Evolutionary conservation across 2,888 invertebrate species (phyloP).

Genomic region (Geotrupes spiniger): DNA sequence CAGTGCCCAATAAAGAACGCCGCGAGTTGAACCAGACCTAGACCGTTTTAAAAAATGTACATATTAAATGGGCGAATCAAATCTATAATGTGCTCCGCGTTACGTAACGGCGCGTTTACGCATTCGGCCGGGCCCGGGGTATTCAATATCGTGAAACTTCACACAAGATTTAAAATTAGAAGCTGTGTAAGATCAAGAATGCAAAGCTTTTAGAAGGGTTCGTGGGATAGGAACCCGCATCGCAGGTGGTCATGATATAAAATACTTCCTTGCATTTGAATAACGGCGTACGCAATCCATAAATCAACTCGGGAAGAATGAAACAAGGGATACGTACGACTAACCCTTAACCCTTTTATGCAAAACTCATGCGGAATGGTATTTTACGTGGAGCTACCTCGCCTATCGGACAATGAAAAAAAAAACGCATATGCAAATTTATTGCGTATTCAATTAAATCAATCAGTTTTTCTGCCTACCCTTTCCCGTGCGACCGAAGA

Average conservation of each 20-base stretch:
- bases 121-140: not conserved
- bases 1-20: too few relatives aligned
- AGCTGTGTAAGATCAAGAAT: conserved; percentile 16
- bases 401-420: conserved; percentile 19
- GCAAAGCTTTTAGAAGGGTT: conserved; percentile 23
- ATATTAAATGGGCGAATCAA: too few relatives aligned
- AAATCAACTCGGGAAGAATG: conserved; percentile 35
- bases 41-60: too few relatives aligned
- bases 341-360: conserved; percentile 33
- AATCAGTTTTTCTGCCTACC: conserved; percentile 28
- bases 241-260: conserved; percentile 41
- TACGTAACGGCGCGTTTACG: not conserved
- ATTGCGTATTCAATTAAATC: conserved; percentile 28
- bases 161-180: conserved; percentile 7
- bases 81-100: too few relatives aligned
- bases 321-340: conserved; percentile 30
- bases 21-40: too few relatives aligned
- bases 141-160: not conserved
- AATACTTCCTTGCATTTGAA: conserved; percentile 41
- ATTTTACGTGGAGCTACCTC: conserved; percentile 16
- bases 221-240: conserved; percentile 38
- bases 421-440: conserved; percentile 26
- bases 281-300: conserved; percentile 36
- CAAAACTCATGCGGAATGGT: conserved; percentile 18
- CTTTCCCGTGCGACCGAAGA: conserved; percentile 32